Evolutionary conservation across 2,888 invertebrate genomes (phyloP).

Genomic region (Dastarcus helophoroides): DNA sequence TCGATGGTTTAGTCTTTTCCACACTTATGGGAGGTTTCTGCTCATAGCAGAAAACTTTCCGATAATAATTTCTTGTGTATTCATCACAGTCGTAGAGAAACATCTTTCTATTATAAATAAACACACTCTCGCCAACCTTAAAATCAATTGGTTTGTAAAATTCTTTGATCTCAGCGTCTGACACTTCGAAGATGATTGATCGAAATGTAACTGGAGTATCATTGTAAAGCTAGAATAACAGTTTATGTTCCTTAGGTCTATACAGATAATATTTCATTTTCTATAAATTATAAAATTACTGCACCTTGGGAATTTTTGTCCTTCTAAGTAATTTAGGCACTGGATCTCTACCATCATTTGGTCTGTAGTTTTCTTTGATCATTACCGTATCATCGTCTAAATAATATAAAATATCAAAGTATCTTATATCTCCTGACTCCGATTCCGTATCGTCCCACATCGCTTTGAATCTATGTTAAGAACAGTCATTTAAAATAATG

Average conservation of each 20-base stretch:
- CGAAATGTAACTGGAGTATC: slow-evolving; percentile 47
- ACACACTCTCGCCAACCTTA: slow-evolving; percentile 58
- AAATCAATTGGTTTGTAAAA: slow-evolving; percentile 73
- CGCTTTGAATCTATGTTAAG: slow-evolving; percentile 56
- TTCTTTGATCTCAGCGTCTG: slow-evolving; percentile 60
- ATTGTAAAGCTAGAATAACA: no score
- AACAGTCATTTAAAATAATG: no score
- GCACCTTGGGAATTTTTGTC: slow-evolving; percentile 61
- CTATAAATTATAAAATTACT: no score
- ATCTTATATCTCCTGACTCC: slow-evolving; percentile 44
- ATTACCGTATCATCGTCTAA: slow-evolving; percentile 72
- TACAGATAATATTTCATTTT: no score
- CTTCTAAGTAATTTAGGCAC: slow-evolving; percentile 61
- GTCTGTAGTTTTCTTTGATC: slow-evolving; percentile 59
- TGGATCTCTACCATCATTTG: slow-evolving; percentile 66
- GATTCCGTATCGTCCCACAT: slow-evolving; percentile 55
- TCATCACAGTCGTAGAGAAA: slow-evolving; percentile 68
- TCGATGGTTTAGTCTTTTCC: slow-evolving; percentile 20
- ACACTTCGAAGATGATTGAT: slow-evolving; percentile 54
- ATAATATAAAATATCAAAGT: slow-evolving; percentile 66
- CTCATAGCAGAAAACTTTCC: slow-evolving; percentile 35
- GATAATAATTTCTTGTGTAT: slow-evolving; percentile 66
- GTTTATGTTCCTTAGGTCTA: no score
- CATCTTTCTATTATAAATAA: slow-evolving; percentile 57
- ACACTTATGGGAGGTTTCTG: slow-evolving; percentile 34